Conservation (phyloP, 2,888 invertebrate species). For the Cenopis cana region DNA sequence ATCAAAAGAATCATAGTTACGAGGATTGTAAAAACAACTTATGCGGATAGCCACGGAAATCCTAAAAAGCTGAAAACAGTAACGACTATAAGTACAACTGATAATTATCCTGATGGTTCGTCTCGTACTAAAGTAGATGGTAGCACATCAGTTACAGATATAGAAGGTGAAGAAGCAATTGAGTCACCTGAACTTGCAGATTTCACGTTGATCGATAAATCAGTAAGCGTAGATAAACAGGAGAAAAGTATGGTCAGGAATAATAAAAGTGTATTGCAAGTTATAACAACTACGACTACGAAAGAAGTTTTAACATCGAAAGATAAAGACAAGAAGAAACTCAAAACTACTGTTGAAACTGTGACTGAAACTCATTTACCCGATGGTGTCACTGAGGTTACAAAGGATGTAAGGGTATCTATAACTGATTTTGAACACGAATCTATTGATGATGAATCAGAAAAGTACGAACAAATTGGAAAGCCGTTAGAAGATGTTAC, state of each 20-base stretch:
- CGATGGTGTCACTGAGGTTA: slow-evolving; percentile 73
- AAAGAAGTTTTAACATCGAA: slow-evolving; percentile 68
- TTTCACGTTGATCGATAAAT: slow-evolving; percentile 66
- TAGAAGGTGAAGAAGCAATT: slow-evolving; percentile 57
- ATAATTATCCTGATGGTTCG: slow-evolving; percentile 79
- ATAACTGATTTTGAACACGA: slow-evolving; percentile 65
- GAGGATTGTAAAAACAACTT: slow-evolving; percentile 68
- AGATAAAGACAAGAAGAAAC: slow-evolving; percentile 69
- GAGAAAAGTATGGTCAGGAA: slow-evolving; percentile 65
- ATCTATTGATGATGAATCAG: slow-evolving; percentile 52
- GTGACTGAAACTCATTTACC: slow-evolving; percentile 71
- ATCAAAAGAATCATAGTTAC: slow-evolving; percentile 72
- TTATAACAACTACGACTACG: slow-evolving; percentile 70
- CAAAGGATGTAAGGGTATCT: slow-evolving; percentile 74
- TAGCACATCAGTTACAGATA: slow-evolving; percentile 70
- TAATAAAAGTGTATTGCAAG: slow-evolving; percentile 69
- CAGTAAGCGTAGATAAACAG: slow-evolving; percentile 64
- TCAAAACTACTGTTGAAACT: slow-evolving; percentile 73
- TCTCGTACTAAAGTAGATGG: slow-evolving; percentile 73
- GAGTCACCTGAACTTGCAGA: slow-evolving; percentile 66
- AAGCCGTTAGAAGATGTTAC: slow-evolving; percentile 62
- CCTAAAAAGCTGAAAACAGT: slow-evolving; percentile 73
- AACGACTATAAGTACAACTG: slow-evolving; percentile 70
- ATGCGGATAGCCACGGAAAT: slow-evolving; percentile 62
- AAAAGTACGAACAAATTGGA: slow-evolving; percentile 59